Evolutionary conservation across 2,113 vertebrate species (phyloP), one percentile per base, ranked within the genome.

Genomic region (Pipa parva): DNA sequence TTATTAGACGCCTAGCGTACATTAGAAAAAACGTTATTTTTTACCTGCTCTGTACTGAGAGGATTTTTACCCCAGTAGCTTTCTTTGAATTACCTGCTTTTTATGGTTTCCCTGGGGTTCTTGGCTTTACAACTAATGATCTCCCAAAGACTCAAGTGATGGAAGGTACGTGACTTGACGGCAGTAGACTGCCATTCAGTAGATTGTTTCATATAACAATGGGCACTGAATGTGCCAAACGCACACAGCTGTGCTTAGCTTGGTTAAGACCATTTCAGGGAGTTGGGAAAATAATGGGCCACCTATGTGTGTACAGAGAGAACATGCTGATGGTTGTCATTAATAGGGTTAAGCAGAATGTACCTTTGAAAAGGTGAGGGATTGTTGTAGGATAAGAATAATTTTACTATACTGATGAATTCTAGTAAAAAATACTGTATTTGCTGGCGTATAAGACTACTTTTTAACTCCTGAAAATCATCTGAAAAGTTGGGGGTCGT

Each of bases 201-300:
- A 25, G 20, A 45, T 70, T 70, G 48, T 70, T 61, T 15, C 15
- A 52, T 36, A 54, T 42, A 54, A 70, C 48, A 61, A 70, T 61
- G 48, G 66, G 60, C 49, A 54, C 58, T 57, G 31, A 60, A 70
- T n/a, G 31, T 70, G 58, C 48, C 46, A 59, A 21, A 64, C 51
- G 49, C 5, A 4, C 33, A 45, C 57, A 70, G 48, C 48, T 70
- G 57, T 42, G 60, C 28, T 33, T 29, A 31, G 28, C 31, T 12
- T 7, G n/a, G 18, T 37, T 36, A 36, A 58, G 12, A 29, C 48
- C 49, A 61, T 60, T 52, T 51, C 18, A 26, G 24, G 48, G 36
- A 69, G 25, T 17, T 42, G 59, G 1, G 5, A 20, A 39, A 37
- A 36, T 69, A 69, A 70, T 70, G 33, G 33, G 50, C 45, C 61